phyloP scores from a whole-genome alignment of 2,888 invertebrate species.

The Bombyx huttoni region DNA sequence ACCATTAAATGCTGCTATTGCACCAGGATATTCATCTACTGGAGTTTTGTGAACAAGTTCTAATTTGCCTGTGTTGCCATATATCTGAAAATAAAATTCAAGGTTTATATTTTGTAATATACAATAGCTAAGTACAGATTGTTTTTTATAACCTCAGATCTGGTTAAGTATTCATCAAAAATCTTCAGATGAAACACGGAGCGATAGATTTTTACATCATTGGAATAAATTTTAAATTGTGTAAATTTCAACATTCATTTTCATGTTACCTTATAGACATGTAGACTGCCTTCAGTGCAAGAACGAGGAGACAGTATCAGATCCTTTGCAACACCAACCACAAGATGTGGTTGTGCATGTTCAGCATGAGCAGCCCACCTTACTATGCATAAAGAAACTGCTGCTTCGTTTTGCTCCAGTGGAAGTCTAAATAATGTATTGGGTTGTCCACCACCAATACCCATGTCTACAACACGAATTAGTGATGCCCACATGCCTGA shows the following conservation, averaged over 20 bases:
- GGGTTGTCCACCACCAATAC: conserved; percentile 71
- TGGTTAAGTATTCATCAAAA: conserved; percentile 67
- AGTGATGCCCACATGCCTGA: conserved; percentile 95
- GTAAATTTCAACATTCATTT: neutral
- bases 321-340: conserved; percentile 94
- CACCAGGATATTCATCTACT: conserved; percentile 92
- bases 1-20: conserved; percentile 93
- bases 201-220: conserved; percentile 21
- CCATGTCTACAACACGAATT: conserved; percentile 89
- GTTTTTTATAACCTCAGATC: conserved; percentile 40
- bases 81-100: conserved; percentile 48
- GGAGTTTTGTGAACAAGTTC: conserved; percentile 95
- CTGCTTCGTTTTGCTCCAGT: conserved; percentile 96
- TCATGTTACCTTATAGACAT: conserved; percentile 80
- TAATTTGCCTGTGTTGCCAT: conserved; percentile 84
- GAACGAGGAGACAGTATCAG: conserved; percentile 89
- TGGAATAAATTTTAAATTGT: neutral
- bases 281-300: conserved; percentile 86
- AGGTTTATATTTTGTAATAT: neutral
- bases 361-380: conserved; percentile 78
- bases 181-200: conserved; percentile 76
- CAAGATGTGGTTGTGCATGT: conserved; percentile 63
- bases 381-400: conserved; percentile 87
- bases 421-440: conserved; percentile 83
- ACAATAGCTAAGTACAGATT: conserved; percentile 6